A percentile compares a stretch with the other conserved stretches of the same genome.
Conservation (phyloP, 37 sponge, comb jelly and placozoan genomes). For the Geodia barretti region DNA sequence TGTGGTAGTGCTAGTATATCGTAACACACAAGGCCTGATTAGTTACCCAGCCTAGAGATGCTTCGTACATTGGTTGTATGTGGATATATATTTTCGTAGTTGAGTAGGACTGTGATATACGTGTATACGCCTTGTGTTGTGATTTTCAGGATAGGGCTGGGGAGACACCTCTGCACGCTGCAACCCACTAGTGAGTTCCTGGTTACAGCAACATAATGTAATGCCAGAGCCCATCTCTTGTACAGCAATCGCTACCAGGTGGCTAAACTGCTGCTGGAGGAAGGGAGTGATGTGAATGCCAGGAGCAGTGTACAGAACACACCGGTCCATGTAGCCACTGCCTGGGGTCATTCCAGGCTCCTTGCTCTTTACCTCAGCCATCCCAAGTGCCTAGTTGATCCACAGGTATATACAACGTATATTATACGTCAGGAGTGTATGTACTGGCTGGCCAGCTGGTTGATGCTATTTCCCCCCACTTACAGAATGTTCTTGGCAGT, state of each 20-base stretch:
- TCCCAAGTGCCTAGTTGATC: conserved; percentile 4
- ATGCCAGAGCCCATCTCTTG: background rate
- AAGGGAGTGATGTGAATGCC: conserved; percentile 72
- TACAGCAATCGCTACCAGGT: conserved; percentile 51
- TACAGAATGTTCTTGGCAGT: conserved; percentile 61
- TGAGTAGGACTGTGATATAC: background rate
- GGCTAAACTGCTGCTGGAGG: conserved; percentile 61
- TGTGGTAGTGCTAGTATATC: too few species aligned
- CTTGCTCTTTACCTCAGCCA: conserved; percentile 7
- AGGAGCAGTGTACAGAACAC: conserved; percentile 31
- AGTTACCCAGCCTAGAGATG: too few species aligned
- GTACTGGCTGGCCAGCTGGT: too few species aligned
- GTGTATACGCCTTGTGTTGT: background rate
- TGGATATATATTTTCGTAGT: background rate
- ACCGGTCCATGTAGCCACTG: conserved; percentile 45
- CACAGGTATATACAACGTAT: conserved; percentile 29
- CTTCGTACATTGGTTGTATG: background rate
- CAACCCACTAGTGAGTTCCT: background rate
- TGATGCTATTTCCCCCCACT: background rate
- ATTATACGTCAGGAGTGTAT: background rate
- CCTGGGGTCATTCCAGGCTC: conserved; percentile 29
- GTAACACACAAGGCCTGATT: too few species aligned
- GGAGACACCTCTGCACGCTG: background rate
- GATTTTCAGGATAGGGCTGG: background rate
- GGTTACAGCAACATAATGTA: background rate